Conservation (phyloP, 2,113 vertebrate genomes). For the Cinclus mexicanus region DNA sequence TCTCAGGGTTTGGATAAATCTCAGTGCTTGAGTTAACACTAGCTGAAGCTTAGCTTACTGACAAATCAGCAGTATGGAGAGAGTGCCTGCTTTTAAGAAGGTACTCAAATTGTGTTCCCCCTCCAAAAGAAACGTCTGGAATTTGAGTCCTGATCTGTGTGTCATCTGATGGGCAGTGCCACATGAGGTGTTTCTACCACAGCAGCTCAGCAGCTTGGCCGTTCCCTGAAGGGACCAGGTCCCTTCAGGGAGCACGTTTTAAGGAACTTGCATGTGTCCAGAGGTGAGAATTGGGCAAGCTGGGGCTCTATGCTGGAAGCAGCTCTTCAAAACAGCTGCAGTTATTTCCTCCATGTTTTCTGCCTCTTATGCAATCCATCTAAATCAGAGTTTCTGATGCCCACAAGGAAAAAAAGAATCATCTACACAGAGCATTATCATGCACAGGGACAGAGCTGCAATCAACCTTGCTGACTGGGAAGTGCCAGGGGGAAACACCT, state of each 20-base stretch:
- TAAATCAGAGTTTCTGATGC: slow-evolving; percentile 26
- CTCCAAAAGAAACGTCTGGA: not conserved
- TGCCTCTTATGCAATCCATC: not conserved
- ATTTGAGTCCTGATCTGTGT: not conserved
- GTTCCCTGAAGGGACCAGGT: not conserved
- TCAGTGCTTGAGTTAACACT: not conserved
- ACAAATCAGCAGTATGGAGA: not conserved
- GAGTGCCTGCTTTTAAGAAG: not conserved
- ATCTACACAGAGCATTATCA: not conserved
- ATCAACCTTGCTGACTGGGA: slow-evolving; percentile 9
- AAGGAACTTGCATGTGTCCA: not conserved
- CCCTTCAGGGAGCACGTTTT: not conserved
- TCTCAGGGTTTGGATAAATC: not conserved
- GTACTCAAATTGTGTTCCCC: not conserved
- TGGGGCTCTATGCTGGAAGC: not conserved
- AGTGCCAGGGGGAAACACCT: not conserved
- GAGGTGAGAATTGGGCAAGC: not conserved
- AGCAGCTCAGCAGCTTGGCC: not conserved
- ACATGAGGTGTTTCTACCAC: not conserved
- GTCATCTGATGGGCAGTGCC: not conserved
- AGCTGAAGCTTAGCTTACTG: not conserved
- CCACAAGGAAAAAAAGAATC: not conserved
- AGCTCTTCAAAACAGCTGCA: not conserved
- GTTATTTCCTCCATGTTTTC: not conserved
- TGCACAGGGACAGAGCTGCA: slow-evolving; percentile 19